A percentile compares a stretch with the other conserved stretches of the same genome.
These are phyloP conservation scores for Microchrysa polita DNA, from an alignment of 2,888 invertebrate species.

Conservation along the genomic window DNA sequence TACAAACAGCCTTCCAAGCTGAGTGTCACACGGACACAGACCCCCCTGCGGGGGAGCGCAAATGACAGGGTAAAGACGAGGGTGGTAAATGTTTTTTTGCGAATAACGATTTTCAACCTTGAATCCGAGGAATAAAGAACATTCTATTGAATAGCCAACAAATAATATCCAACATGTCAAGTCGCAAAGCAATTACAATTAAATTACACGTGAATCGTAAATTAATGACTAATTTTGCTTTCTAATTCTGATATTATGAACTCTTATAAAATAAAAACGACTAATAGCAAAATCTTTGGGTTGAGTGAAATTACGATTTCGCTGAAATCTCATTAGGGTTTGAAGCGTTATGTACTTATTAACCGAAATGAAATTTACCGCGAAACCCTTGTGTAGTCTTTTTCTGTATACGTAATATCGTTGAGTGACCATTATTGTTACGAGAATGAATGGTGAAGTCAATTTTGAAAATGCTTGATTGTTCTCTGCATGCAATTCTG, in stretches of 20 bases:
- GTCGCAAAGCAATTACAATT: constrained; percentile 15
- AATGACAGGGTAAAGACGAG: too few relatives aligned
- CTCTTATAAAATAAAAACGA: neutral
- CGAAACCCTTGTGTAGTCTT: constrained; percentile 17
- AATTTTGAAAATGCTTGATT: constrained; percentile 27
- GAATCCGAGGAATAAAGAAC: too few relatives aligned
- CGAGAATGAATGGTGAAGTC: constrained; percentile 6
- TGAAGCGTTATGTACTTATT: constrained; percentile 7
- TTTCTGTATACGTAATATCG: constrained; percentile 8
- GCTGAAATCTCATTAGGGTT: constrained; percentile 40
- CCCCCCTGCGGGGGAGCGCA: too few relatives aligned
- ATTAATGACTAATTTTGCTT: constrained; percentile 15
- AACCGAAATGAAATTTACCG: constrained; percentile 15
- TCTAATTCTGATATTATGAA: neutral
- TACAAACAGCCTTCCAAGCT: too few relatives aligned
- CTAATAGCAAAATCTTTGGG: constrained; percentile 15
- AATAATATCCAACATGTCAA: constrained; percentile 36
- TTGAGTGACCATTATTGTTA: constrained; percentile 19
- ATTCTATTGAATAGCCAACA: too few relatives aligned
- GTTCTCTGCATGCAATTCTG: constrained; percentile 34
- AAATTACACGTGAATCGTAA: constrained; percentile 38
- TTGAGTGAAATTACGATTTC: constrained; percentile 34
- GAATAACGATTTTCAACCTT: too few relatives aligned
- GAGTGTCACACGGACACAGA: too few relatives aligned
- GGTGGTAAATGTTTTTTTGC: too few relatives aligned